Base-by-base conservation (phyloP, 2,888 invertebrate species). In the Drosophila hamatofila region DNA sequence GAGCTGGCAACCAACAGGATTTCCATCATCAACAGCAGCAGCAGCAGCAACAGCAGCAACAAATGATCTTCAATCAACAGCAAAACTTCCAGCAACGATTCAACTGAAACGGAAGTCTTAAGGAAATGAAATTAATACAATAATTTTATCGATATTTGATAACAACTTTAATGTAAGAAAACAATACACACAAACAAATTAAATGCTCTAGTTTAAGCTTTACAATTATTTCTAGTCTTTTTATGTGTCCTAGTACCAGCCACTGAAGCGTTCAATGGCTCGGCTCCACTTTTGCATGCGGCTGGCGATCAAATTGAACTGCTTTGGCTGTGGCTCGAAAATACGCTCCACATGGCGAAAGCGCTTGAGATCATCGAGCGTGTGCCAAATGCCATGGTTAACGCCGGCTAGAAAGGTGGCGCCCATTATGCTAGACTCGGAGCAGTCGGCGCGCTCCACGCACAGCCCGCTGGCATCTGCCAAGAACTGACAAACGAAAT, bases 401-500 rank as follows among this genome's bases (percentile, higher is more conserved):
- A 97, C 91, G 25, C 98, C 98, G 8, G 98, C 97, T 69, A 98
- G 93, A 90, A 96, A 96, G 0, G 97, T 97, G 65, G 96, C 96
- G 0, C 99, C 99, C 62, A 97, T 93, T 41, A 96, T 96, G 2
- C 98, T 96, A 94, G 97, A 96, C 92, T 98, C 98, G 0, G 95
- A 93, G 72, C 95, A 95, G 0, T 93, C 92, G 0, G 97, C 94
- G 39, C 98, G 94, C 91, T 97, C 96, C 6, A 98, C 96, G 0
- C 93, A 92, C 59, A 97, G 92, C 0, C 95, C 95, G 0, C 96
- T 96, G 60, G 98, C 93, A 92, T 98, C 97, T 0, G 98, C 95
- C 78, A 99, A 94, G 66, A 97, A 93, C 92, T 98, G 98, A 82
- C 97, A 96, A 48, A 99, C 94, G 91, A 99, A 99, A 93, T 98